Percentiles rank a stretch among this genome's conserved stretches.
These are phyloP conservation scores for Microplitis deprimator DNA, from an alignment of 2,888 invertebrate species.

Conservation along the genomic window DNA sequence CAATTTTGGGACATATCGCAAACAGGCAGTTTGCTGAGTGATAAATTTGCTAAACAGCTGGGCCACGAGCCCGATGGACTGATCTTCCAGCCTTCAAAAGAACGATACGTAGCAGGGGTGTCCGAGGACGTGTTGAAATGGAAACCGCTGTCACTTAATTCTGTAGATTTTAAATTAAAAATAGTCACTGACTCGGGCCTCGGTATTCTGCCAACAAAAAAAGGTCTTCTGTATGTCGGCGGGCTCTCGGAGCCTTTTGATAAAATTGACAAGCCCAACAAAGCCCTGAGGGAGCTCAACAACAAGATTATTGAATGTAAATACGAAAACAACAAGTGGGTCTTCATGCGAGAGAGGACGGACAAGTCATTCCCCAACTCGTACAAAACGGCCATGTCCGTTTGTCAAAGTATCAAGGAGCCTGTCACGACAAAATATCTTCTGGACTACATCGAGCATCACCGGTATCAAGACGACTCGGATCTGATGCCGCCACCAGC, in stretches of 20 bases:
- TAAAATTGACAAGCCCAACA: constrained; percentile 81
- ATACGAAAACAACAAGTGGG: constrained; percentile 86
- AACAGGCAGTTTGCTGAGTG: constrained; percentile 81
- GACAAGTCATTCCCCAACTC: constrained; percentile 98
- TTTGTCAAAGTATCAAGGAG: constrained; percentile 84
- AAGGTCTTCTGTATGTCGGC: constrained; percentile 87
- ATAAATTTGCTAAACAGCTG: constrained; percentile 88
- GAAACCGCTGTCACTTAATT: constrained; percentile 96
- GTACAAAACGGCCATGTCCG: constrained; percentile 88
- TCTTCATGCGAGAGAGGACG: constrained; percentile 94
- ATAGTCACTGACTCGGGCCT: constrained; percentile 81
- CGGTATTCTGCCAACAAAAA: constrained; percentile 79
- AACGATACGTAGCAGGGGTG: constrained; percentile 88
- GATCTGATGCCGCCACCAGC: constrained; percentile 83
- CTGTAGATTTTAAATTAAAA: constrained; percentile 94
- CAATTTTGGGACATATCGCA: constrained; percentile 90
- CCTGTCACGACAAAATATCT: constrained; percentile 90
- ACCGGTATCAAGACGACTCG: constrained; percentile 77
- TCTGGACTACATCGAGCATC: constrained; percentile 80
- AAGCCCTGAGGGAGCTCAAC: constrained; percentile 83
- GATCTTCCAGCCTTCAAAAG: constrained; percentile 94
- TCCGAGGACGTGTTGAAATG: constrained; percentile 93
- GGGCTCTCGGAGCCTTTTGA: constrained; percentile 79
- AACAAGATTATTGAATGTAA: constrained; percentile 98
- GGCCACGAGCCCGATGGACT: constrained; percentile 97